Percentiles rank a stretch among this genome's conserved stretches.
These are phyloP conservation scores for Hypocryptadius cinnamomeus DNA, from an alignment of 2,113 vertebrate genomes.

Conservation along the genomic window DNA sequence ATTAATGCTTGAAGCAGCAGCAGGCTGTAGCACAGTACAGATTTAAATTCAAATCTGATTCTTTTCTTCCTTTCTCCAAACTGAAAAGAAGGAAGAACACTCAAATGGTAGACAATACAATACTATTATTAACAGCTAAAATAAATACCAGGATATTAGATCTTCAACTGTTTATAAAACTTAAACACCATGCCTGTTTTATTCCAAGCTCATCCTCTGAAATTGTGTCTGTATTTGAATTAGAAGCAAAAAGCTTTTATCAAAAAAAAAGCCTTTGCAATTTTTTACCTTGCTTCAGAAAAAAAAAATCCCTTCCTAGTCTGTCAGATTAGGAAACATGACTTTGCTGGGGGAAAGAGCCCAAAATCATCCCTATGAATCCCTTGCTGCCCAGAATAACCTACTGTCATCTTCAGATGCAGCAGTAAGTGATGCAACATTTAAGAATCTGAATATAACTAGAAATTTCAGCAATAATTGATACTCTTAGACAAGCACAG, in stretches of 20 bases:
- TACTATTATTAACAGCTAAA: background rate
- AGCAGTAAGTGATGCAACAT: background rate
- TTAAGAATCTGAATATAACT: background rate
- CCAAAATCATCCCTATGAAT: background rate
- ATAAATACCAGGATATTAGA: conserved; percentile 7
- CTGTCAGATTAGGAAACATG: background rate
- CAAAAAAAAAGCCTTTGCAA: background rate
- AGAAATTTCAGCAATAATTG: background rate
- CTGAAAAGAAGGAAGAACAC: background rate
- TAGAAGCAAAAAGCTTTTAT: background rate
- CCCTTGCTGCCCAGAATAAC: background rate
- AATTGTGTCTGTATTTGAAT: background rate
- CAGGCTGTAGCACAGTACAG: background rate
- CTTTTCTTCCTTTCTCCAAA: background rate
- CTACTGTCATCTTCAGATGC: background rate
- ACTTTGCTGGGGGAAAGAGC: background rate
- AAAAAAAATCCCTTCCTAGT: background rate
- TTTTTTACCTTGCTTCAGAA: background rate
- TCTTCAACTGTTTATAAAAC: background rate
- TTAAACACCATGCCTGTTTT: background rate
- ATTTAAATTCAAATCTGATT: background rate
- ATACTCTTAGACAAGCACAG: background rate
- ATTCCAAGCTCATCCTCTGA: background rate
- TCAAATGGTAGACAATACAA: background rate
- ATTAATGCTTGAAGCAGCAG: background rate